Conservation (phyloP, 2,797 vertebrate species). For the Onychomys torridus region DNA sequence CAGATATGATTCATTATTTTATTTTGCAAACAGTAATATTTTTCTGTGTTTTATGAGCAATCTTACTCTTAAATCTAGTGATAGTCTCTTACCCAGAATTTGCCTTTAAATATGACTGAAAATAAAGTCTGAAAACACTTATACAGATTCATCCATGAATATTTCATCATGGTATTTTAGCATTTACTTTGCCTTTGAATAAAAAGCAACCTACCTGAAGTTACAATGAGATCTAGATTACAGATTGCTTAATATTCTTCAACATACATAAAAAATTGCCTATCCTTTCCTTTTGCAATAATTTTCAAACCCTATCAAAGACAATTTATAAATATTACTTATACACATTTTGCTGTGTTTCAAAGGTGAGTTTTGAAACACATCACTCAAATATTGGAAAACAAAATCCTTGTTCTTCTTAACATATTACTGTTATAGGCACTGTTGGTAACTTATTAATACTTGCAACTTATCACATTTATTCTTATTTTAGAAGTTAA, state of each 20-base stretch:
- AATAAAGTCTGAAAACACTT: constrained; percentile 4
- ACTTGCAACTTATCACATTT: neutral
- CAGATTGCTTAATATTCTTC: neutral
- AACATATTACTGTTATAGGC: neutral
- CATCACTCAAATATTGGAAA: neutral
- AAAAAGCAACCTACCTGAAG: neutral
- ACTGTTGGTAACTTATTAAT: neutral
- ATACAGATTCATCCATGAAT: neutral
- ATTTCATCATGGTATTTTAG: neutral
- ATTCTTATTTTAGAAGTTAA: neutral
- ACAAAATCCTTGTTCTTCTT: neutral
- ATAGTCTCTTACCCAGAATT: neutral
- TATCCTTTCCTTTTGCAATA: neutral
- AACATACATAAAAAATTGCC: neutral
- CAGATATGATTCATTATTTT: neutral
- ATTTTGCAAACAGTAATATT: neutral
- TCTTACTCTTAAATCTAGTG: neutral
- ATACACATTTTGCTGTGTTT: neutral
- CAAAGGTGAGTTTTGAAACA: neutral
- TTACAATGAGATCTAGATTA: neutral
- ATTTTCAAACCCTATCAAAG: neutral
- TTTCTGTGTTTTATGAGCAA: neutral
- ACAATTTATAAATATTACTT: neutral
- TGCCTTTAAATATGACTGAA: neutral
- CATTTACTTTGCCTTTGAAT: neutral